Conservation (phyloP, 1,140 invertebrate species). For the Pseudachorutes palmiensis region DNA sequence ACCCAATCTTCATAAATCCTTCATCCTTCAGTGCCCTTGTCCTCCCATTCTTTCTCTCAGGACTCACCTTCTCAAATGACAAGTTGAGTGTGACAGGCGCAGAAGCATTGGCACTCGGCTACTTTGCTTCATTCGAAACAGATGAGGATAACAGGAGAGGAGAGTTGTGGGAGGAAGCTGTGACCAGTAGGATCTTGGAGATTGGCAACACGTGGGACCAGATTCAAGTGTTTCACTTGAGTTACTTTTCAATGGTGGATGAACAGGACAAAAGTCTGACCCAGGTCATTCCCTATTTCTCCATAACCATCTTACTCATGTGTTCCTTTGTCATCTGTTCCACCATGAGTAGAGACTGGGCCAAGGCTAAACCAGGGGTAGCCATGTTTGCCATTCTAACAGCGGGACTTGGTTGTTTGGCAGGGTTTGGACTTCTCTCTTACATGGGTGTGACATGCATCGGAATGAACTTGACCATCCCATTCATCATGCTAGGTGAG, state of each 20-base stretch:
- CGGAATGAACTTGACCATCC: slow-evolving; percentile 84
- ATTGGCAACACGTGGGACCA: slow-evolving; percentile 53
- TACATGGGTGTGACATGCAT: slow-evolving; percentile 86
- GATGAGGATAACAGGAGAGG: not conserved
- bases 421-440: slow-evolving; percentile 80
- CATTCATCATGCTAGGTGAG: slow-evolving; percentile 92
- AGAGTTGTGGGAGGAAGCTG: not conserved
- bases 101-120: not conserved
- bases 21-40: not conserved
- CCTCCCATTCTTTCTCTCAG: not conserved
- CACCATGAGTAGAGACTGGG: slow-evolving; percentile 72
- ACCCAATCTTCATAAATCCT: not conserved
- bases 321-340: slow-evolving; percentile 59
- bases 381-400: slow-evolving; percentile 84
- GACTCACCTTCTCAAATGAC: not conserved
- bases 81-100: not conserved
- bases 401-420: slow-evolving; percentile 74
- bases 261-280: slow-evolving; percentile 79
- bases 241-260: slow-evolving; percentile 72
- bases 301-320: slow-evolving; percentile 79
- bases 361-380: slow-evolving; percentile 78
- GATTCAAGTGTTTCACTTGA: slow-evolving; percentile 70
- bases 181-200: not conserved
- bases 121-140: not conserved
- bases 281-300: slow-evolving; percentile 77